These are phyloP conservation scores for Elymnias hypermnestra DNA, from an alignment of 1,140 invertebrate genomes.

Conservation along the genomic window DNA sequence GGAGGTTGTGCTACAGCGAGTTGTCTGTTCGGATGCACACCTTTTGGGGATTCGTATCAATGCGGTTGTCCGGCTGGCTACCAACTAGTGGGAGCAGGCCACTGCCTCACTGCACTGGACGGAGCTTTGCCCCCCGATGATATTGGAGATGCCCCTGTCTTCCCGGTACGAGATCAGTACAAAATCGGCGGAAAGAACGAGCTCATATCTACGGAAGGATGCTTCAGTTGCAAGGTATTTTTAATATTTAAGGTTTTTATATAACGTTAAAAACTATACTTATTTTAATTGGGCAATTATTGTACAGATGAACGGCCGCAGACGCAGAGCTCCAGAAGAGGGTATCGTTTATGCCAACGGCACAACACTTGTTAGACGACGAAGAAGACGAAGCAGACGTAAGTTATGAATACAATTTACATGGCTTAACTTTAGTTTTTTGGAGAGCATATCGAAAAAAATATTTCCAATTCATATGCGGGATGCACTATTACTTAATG, in stretches of 20 bases:
- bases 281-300: no score
- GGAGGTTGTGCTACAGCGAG: constrained; percentile 82
- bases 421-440: no score
- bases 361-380: constrained; percentile 50
- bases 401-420: no score
- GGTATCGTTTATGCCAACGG: constrained; percentile 63
- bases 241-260: no score
- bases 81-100: constrained; percentile 85
- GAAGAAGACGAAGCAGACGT: constrained; percentile 56
- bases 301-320: constrained; percentile 54
- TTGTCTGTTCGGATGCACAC: constrained; percentile 87
- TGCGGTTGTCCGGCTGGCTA: constrained; percentile 91
- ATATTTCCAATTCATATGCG: no score
- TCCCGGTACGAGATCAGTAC: constrained; percentile 76
- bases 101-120: constrained; percentile 88
- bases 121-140: constrained; percentile 79
- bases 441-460: no score
- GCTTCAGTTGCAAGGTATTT: constrained; percentile 92
- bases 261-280: no score
- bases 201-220: constrained; percentile 91
- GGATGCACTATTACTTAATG: no score
- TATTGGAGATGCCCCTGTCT: constrained; percentile 82
- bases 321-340: constrained; percentile 57
- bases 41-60: constrained; percentile 78
- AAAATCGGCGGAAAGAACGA: constrained; percentile 77